phyloP scores from a whole-genome alignment of 1,140 invertebrate genomes.

The Anthonomus grandis region DNA sequence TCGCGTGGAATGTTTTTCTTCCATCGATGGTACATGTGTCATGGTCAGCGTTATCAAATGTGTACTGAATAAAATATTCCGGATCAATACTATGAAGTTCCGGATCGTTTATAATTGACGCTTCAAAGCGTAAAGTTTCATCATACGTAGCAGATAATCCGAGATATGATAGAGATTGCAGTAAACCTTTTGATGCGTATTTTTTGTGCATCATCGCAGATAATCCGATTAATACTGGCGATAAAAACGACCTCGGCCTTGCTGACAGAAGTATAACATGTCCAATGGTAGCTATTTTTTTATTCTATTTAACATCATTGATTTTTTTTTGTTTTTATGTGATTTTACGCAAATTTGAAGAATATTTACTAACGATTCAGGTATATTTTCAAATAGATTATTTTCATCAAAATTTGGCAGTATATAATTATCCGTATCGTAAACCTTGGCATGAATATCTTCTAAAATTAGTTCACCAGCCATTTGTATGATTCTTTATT shows the following conservation, averaged over 20 bases:
- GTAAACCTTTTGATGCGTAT: conserved; percentile 10
- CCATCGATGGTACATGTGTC: conserved; percentile 16
- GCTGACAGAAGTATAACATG: conserved; percentile 17
- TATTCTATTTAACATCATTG: too few species aligned
- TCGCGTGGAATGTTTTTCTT: conserved; percentile 13
- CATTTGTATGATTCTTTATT: too few species aligned
- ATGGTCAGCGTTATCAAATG: conserved; percentile 3
- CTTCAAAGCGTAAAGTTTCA: too few species aligned
- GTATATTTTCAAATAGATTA: too few species aligned
- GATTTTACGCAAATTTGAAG: too few species aligned
- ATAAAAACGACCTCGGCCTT: conserved; percentile 23
- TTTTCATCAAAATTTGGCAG: too few species aligned
- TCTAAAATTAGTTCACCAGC: too few species aligned
- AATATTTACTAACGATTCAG: too few species aligned
- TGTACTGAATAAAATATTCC: conserved; percentile 10
- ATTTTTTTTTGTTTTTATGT: too few species aligned
- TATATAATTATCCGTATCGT: too few species aligned
- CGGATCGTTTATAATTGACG: conserved; percentile 14
- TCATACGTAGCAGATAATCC: conserved; percentile 16
- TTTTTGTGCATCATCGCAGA: too few species aligned
- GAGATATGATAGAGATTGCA: conserved; percentile 19
- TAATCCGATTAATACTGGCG: conserved; percentile 20
- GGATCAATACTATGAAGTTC: conserved; percentile 7
- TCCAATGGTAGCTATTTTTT: conserved; percentile 14
- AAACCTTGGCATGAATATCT: too few species aligned